Percentiles rank a stretch among this genome's conserved stretches.
phyloP scores from a whole-genome alignment of 2,888 invertebrate species.

The Callosobruchus maculatus region DNA sequence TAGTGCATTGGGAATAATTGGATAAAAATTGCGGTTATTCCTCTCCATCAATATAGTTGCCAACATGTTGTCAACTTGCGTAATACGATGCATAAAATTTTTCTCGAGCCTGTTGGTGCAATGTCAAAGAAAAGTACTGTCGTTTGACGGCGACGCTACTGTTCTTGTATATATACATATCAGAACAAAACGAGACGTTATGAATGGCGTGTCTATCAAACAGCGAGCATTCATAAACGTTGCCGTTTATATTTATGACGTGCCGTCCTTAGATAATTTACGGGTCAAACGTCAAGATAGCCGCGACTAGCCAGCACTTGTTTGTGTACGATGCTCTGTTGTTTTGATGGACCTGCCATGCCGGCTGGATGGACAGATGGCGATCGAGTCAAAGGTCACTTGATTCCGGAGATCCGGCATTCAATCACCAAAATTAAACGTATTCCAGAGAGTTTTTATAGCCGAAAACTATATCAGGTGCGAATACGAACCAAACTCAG shows the following conservation, averaged over 20 bases:
- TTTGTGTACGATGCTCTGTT: conserved; percentile 25
- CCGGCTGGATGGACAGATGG: conserved; percentile 4
- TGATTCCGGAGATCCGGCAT: not conserved
- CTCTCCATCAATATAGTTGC: no score
- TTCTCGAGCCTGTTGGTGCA: no score
- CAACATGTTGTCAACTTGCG: no score
- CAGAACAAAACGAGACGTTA: conserved; percentile 22
- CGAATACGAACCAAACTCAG: no score
- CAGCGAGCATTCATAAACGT: conserved; percentile 45
- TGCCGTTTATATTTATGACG: conserved; percentile 47
- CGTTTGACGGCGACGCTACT: not conserved
- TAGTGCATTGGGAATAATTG: no score
- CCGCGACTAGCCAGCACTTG: conserved; percentile 36
- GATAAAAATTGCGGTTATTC: no score
- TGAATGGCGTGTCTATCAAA: conserved; percentile 41
- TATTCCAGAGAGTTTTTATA: no score
- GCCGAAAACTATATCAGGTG: no score
- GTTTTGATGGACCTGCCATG: conserved; percentile 16
- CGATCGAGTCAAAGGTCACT: not conserved
- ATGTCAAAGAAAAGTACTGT: not conserved
- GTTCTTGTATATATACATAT: not conserved
- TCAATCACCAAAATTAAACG: no score
- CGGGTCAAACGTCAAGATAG: conserved; percentile 46
- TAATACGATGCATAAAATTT: no score
- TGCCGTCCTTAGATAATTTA: conserved; percentile 49